Percentiles rank a stretch among this genome's conserved stretches.
Conservation (phyloP, 1,140 invertebrate genomes). For the Babylonia areolata region DNA sequence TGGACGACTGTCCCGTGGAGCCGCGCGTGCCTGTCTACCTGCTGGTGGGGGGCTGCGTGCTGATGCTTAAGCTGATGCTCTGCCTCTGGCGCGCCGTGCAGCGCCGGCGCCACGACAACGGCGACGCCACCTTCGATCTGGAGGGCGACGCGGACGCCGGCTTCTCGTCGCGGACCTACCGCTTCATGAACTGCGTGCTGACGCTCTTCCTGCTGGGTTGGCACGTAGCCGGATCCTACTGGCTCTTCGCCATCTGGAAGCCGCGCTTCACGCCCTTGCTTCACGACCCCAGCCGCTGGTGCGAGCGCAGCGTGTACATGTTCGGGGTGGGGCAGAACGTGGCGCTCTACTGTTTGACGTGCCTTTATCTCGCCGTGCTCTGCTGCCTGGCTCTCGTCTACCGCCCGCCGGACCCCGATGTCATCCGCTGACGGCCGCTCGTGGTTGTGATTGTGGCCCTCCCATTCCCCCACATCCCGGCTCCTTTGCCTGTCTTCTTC, state of each 20-base stretch:
- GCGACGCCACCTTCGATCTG: constrained; percentile 76
- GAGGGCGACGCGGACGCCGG: constrained; percentile 68
- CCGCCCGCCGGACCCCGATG: constrained; percentile 3
- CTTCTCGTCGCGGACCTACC: constrained; percentile 61
- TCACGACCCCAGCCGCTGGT: constrained; percentile 77
- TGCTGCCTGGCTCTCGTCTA: constrained; percentile 31
- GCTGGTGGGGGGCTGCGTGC: constrained; percentile 70
- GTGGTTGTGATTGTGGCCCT: no score
- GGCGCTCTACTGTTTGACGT: constrained; percentile 78
- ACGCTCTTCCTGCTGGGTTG: constrained; percentile 79
- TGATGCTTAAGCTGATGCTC: constrained; percentile 68
- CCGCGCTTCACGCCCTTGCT: constrained; percentile 78
- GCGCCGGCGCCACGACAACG: constrained; percentile 77
- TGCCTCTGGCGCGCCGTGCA: constrained; percentile 83
- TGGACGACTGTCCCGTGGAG: constrained; percentile 70
- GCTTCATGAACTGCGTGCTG: constrained; percentile 76
- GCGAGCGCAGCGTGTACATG: constrained; percentile 69
- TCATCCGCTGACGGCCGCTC: no score
- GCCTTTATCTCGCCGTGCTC: constrained; percentile 51
- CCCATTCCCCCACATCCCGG: no score
- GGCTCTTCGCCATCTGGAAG: constrained; percentile 65
- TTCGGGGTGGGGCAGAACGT: constrained; percentile 81
- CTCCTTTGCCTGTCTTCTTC: no score
- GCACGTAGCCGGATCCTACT: constrained; percentile 78
- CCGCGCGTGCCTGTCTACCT: constrained; percentile 70